Evolutionary conservation across 2,113 vertebrate genomes (phyloP).

Genomic region (Anarhynchus alexandrinus): DNA sequence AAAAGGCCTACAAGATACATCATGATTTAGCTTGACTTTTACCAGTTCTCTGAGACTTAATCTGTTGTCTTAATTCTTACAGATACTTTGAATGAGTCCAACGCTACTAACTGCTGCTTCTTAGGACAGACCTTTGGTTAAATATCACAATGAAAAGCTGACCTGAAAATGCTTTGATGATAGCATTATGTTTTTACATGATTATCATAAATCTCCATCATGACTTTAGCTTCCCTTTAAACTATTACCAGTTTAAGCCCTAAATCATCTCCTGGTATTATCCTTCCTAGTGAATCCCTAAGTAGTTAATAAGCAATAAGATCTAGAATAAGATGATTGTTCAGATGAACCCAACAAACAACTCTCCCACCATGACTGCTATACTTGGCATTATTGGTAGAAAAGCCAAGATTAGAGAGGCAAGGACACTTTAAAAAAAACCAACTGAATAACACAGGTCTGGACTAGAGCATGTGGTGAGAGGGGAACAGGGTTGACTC

Average conservation of each 20-base stretch:
- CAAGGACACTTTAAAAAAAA: background rate
- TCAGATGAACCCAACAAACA: background rate
- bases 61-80: background rate
- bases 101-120: background rate
- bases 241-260: background rate
- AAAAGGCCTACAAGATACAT: background rate
- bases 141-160: background rate
- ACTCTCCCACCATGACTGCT: background rate
- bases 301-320: constrained; percentile 23
- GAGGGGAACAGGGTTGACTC: background rate
- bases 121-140: background rate
- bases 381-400: background rate
- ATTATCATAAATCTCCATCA: background rate
- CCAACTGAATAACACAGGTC: background rate
- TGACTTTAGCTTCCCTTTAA: constrained; percentile 3
- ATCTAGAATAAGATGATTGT: constrained; percentile 24
- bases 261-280: constrained; percentile 29
- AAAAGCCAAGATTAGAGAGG: background rate
- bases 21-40: background rate
- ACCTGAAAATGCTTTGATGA: background rate
- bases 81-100: background rate
- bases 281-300: constrained; percentile 25
- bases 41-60: background rate
- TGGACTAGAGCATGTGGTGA: background rate
- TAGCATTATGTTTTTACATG: background rate